Percentiles rank a stretch among this genome's conserved stretches.
phyloP scores from a whole-genome alignment of 2,888 invertebrate species.

The Acronicta alni region DNA sequence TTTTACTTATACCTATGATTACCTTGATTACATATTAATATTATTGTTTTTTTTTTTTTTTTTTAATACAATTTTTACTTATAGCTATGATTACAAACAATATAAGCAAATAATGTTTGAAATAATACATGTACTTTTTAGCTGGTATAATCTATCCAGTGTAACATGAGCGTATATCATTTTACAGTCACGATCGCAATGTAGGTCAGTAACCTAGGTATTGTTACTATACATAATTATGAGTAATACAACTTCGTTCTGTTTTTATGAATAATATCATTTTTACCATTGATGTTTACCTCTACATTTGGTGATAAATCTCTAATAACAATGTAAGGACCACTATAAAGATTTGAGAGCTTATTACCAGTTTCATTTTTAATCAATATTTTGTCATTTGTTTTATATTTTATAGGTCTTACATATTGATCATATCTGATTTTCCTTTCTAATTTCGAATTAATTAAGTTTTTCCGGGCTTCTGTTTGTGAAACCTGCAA shows the following conservation, averaged over 20 bases:
- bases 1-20: no score
- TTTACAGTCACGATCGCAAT: no score
- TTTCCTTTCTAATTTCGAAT: constrained; percentile 29
- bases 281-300: constrained; percentile 11
- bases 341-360: constrained; percentile 28
- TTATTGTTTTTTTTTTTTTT: no score
- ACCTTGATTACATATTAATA: no score
- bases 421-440: constrained; percentile 27
- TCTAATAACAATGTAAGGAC: constrained; percentile 37
- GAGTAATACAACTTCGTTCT: constrained; percentile 11
- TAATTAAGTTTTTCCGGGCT: constrained; percentile 39
- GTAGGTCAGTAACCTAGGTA: no score
- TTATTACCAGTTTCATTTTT: constrained; percentile 47
- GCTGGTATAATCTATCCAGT: no score
- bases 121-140: no score
- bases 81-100: neutral
- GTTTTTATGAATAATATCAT: constrained; percentile 13
- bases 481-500: constrained; percentile 38
- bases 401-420: constrained; percentile 29
- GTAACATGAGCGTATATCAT: no score
- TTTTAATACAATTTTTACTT: no score
- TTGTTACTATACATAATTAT: neutral
- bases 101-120: neutral
- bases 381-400: constrained; percentile 36
- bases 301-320: constrained; percentile 21